These are phyloP conservation scores for Yponomeuta evonymella DNA, from an alignment of 2,888 invertebrate species.

Conservation along the genomic window DNA sequence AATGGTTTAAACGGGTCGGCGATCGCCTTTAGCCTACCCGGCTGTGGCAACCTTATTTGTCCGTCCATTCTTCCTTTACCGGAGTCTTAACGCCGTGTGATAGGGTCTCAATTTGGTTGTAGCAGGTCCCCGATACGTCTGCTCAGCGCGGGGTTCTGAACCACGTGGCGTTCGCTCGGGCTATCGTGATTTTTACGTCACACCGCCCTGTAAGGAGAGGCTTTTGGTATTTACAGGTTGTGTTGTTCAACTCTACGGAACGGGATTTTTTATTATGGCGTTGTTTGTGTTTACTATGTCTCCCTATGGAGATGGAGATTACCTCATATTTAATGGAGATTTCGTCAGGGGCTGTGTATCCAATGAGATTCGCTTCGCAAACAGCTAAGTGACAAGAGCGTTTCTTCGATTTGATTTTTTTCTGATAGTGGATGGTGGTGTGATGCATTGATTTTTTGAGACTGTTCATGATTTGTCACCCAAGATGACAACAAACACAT, in stretches of 20 bases:
- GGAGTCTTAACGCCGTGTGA: not conserved
- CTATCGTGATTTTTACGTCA: conserved; percentile 44
- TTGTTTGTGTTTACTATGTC: not conserved
- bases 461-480: too few species aligned
- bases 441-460: too few species aligned
- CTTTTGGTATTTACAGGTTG: conserved; percentile 17
- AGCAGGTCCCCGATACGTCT: not conserved
- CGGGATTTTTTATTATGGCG: conserved; percentile 21
- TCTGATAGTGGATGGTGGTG: too few species aligned
- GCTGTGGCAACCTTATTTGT: conserved; percentile 17
- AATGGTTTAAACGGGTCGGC: conserved; percentile 70
- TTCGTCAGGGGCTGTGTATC: not conserved
- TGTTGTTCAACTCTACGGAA: conserved; percentile 14
- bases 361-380: too few species aligned
- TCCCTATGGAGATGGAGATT: not conserved
- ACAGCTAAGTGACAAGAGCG: too few species aligned
- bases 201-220: conserved; percentile 55
- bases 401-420: too few species aligned
- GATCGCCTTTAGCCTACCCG: conserved; percentile 48
- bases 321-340: not conserved
- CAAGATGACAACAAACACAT: too few species aligned
- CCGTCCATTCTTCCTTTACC: not conserved
- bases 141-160: not conserved
- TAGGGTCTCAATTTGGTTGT: conserved; percentile 10
- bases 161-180: conserved; percentile 17